These are phyloP conservation scores for Bombus huntii DNA, from an alignment of 1,140 invertebrate genomes.

Conservation along the genomic window DNA sequence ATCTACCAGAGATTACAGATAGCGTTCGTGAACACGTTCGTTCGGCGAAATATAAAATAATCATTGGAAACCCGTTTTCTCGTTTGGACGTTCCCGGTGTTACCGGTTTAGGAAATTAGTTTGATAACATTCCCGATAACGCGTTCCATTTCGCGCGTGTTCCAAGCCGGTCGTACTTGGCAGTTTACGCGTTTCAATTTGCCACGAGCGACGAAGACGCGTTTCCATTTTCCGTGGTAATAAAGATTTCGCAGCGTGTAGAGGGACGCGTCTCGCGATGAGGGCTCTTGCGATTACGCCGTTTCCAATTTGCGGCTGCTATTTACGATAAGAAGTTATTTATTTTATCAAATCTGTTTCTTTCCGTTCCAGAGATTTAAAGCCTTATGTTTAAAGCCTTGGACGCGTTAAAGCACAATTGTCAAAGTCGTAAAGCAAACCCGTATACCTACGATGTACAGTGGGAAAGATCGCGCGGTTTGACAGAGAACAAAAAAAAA, in stretches of 20 bases:
- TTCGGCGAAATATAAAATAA: constrained; percentile 30
- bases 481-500: not conserved
- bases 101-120: constrained; percentile 50
- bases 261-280: not conserved
- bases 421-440: constrained; percentile 16
- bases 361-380: not conserved
- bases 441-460: constrained; percentile 25
- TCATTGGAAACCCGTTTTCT: constrained; percentile 29
- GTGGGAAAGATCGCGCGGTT: not conserved
- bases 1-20: not conserved
- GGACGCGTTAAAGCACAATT: not conserved
- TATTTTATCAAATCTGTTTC: constrained; percentile 1
- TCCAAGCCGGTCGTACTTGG: not conserved
- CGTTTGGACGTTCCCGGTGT: constrained; percentile 19
- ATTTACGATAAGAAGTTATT: constrained; percentile 3
- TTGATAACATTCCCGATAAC: constrained; percentile 56
- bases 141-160: constrained; percentile 36
- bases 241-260: constrained; percentile 20
- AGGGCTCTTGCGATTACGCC: not conserved
- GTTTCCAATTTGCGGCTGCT: not conserved
- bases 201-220: not conserved
- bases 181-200: constrained; percentile 50
- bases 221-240: not conserved
- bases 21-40: not conserved
- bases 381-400: not conserved